Percentiles rank a stretch among this genome's conserved stretches.
Conservation (phyloP, 2,888 invertebrate species). For the Mythimna lalbum region DNA sequence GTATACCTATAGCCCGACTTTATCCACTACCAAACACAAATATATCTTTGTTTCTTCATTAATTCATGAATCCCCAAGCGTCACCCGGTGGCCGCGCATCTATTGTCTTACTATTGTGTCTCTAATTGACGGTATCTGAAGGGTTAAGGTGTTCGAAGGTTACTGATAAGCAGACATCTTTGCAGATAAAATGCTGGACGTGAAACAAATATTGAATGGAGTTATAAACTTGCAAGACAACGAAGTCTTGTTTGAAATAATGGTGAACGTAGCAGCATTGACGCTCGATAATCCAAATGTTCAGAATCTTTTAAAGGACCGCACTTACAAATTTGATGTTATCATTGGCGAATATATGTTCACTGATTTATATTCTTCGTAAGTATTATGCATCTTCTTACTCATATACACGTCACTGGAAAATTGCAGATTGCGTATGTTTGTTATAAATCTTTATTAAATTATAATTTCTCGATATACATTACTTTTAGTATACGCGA, state of each 20-base stretch:
- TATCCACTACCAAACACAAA: too few relatives aligned
- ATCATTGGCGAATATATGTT: constrained; percentile 79
- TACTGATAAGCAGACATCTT: not conserved
- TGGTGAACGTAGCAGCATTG: constrained; percentile 38
- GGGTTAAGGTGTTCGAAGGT: not conserved
- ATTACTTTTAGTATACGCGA: too few relatives aligned
- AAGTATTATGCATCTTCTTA: constrained; percentile 42
- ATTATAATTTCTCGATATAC: too few relatives aligned
- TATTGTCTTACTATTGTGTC: too few relatives aligned
- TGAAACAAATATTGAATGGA: constrained; percentile 66
- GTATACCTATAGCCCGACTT: too few relatives aligned
- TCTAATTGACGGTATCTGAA: too few relatives aligned
- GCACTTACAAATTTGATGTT: constrained; percentile 71
- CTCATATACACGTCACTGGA: too few relatives aligned
- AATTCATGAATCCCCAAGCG: too few relatives aligned
- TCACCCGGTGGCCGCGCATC: too few relatives aligned
- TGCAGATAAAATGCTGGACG: constrained; percentile 63
- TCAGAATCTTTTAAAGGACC: constrained; percentile 69
- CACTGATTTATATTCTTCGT: constrained; percentile 71
- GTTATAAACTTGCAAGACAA: constrained; percentile 42
- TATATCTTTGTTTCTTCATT: too few relatives aligned
- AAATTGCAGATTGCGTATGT: too few relatives aligned
- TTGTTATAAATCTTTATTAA: too few relatives aligned
- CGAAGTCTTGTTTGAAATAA: constrained; percentile 41
- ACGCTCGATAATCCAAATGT: constrained; percentile 67